Percentiles rank a stretch among this genome's conserved stretches.
Conservation (phyloP, 64 coral and sea anemone genomes). For the Hydrozoanthus tunicans region DNA sequence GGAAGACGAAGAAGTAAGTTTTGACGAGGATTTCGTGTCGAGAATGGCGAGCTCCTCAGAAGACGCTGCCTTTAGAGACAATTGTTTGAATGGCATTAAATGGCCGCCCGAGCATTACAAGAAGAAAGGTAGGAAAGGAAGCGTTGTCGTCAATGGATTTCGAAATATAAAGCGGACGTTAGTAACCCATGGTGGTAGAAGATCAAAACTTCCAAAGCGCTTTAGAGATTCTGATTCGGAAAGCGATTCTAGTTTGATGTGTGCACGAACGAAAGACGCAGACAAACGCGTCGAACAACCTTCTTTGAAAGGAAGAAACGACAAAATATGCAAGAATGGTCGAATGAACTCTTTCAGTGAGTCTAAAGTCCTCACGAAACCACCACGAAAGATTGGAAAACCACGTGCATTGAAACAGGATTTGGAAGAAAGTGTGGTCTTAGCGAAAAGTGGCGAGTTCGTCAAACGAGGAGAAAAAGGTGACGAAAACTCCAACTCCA, state of each 20-base stretch:
- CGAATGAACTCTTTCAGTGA: slow-evolving; percentile 77
- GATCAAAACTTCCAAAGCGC: slow-evolving; percentile 77
- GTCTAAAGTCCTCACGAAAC: slow-evolving; percentile 44
- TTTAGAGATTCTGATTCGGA: slow-evolving; percentile 89
- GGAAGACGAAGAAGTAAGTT: slow-evolving; percentile 71
- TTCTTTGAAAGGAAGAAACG: slow-evolving; percentile 58
- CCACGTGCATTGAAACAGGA: slow-evolving; percentile 32
- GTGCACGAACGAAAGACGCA: slow-evolving; percentile 52
- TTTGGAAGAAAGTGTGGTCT: slow-evolving; percentile 44
- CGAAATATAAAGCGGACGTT: slow-evolving; percentile 62
- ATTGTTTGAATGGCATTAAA: slow-evolving; percentile 99
- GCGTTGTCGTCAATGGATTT: slow-evolving; percentile 74
- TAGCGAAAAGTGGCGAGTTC: slow-evolving; percentile 32
- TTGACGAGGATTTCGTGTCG: slow-evolving; percentile 58
- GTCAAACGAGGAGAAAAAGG: slow-evolving; percentile 38
- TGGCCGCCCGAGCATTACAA: slow-evolving; percentile 94
- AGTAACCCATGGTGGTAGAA: slow-evolving; percentile 88
- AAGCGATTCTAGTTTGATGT: slow-evolving; percentile 53
- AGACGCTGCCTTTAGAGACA: slow-evolving; percentile 75
- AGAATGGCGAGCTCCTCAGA: slow-evolving; percentile 64
- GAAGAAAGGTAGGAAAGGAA: slow-evolving; percentile 70
- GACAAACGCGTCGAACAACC: slow-evolving; percentile 36
- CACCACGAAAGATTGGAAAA: slow-evolving; percentile 27
- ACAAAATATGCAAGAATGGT: slow-evolving; percentile 86
- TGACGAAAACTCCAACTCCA: slow-evolving; percentile 55